phyloP scores from a whole-genome alignment of 2,113 vertebrate genomes.

The Alligator sinensis region DNA sequence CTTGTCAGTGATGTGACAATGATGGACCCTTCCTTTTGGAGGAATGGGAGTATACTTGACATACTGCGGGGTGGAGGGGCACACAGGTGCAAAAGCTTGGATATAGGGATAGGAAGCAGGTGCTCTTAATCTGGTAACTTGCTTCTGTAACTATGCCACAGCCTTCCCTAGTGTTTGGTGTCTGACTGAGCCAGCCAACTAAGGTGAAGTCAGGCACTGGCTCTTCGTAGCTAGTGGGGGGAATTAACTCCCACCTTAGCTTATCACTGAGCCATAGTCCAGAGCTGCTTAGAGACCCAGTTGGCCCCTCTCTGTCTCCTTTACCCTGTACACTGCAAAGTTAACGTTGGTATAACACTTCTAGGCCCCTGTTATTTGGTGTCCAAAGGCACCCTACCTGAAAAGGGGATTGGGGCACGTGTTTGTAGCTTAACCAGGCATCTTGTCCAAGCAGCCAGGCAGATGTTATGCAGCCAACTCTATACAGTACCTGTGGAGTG shows the following conservation, averaged over 20 bases:
- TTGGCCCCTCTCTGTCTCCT: neutral
- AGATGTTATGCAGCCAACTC: neutral
- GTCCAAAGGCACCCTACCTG: neutral
- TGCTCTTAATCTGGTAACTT: neutral
- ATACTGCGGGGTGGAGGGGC: neutral
- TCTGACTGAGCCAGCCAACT: neutral
- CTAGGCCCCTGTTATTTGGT: neutral
- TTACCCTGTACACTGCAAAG: neutral
- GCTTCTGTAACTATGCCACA: neutral
- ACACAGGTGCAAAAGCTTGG: neutral
- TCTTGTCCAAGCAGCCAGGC: neutral
- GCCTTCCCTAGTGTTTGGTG: neutral
- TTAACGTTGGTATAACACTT: neutral
- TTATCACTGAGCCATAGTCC: neutral
- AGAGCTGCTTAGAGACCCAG: neutral
- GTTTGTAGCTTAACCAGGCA: neutral
- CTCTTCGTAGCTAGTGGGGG: neutral
- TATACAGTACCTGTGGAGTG: rapidly evolving
- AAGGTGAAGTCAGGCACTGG: neutral
- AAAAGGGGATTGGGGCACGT: neutral
- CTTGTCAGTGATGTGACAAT: neutral
- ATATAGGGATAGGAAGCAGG: neutral
- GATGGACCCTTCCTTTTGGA: neutral
- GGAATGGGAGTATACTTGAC: neutral
- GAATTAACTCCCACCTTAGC: neutral